phyloP scores from a whole-genome alignment of 1,140 invertebrate genomes.

The Hycleus phaleratus region DNA sequence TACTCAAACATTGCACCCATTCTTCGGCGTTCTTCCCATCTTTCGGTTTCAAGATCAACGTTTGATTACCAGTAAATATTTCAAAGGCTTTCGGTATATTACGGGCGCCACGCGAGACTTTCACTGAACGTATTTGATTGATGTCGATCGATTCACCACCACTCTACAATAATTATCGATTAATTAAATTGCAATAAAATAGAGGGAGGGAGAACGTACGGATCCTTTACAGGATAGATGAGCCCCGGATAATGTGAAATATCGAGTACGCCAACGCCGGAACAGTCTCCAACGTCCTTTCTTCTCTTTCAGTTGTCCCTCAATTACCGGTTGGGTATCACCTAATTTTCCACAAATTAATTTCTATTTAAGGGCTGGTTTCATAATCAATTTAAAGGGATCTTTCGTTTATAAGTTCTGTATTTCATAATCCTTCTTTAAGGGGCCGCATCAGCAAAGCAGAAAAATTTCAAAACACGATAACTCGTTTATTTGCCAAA shows the following conservation, averaged over 20 bases:
- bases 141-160: conserved; percentile 73
- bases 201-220: conserved; percentile 47
- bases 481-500: no score
- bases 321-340: conserved; percentile 66
- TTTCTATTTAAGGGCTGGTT: no score
- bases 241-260: conserved; percentile 87
- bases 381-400: no score
- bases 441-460: no score
- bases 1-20: conserved; percentile 86
- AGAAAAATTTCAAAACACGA: no score
- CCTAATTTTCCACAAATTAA: conserved; percentile 23
- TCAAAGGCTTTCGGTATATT: conserved; percentile 94
- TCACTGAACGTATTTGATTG: conserved; percentile 85
- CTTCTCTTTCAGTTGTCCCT: conserved; percentile 92
- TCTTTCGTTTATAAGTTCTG: no score
- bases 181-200: neutral
- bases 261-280: conserved; percentile 82
- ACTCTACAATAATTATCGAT: conserved; percentile 44
- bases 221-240: conserved; percentile 82
- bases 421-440: no score
- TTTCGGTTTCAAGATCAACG: conserved; percentile 85
- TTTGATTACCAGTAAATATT: conserved; percentile 89
- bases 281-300: conserved; percentile 89
- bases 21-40: conserved; percentile 91
- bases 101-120: conserved; percentile 73